Conservation (phyloP, 2,797 vertebrate species). For the Gila robusta region DNA sequence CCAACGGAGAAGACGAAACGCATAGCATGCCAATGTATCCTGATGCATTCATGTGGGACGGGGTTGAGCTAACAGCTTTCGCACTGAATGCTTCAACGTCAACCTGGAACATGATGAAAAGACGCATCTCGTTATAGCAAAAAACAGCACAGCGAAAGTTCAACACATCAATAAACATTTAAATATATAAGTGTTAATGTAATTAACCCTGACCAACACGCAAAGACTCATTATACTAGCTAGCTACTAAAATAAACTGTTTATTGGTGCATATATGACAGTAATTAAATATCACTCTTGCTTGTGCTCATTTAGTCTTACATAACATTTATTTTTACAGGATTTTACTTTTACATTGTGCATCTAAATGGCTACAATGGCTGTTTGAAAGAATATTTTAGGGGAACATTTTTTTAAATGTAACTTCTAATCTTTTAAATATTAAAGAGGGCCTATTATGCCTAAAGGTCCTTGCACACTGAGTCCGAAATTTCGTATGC, state of each 20-base stretch:
- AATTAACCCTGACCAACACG: conserved; percentile 11
- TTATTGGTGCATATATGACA: not conserved
- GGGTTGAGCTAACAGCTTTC: conserved; percentile 9
- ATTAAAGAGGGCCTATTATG: not conserved
- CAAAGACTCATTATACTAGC: conserved; percentile 6
- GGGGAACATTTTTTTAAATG: not conserved
- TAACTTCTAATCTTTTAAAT: not conserved
- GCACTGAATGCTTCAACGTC: not conserved
- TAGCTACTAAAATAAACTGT: not conserved
- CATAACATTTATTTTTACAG: not conserved
- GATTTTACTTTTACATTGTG: not conserved
- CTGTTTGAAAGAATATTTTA: not conserved
- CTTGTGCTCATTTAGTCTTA: not conserved
- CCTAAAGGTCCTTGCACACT: too few relatives aligned
- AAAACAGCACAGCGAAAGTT: not conserved
- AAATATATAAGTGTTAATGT: conserved; percentile 57
- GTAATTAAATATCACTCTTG: not conserved
- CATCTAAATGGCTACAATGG: not conserved
- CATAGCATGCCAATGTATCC: not conserved
- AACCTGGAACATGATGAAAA: not conserved
- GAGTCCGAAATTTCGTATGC: too few relatives aligned
- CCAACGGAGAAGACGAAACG: not conserved
- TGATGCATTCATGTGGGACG: conserved; percentile 21
- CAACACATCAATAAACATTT: not conserved
- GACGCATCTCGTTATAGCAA: not conserved